Conservation (phyloP, 2,888 invertebrate genomes). For the Erpobdella octoculata region DNA sequence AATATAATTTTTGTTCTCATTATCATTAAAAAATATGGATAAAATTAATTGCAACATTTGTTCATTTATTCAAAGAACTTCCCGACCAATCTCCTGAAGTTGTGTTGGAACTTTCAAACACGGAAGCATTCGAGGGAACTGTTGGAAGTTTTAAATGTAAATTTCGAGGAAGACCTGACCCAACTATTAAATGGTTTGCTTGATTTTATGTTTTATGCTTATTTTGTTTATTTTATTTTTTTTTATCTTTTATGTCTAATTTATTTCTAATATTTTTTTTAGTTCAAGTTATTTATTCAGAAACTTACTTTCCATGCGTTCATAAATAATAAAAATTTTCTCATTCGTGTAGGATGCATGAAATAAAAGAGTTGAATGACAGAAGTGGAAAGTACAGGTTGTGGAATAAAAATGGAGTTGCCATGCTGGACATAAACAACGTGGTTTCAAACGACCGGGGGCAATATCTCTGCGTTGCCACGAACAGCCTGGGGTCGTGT, state of each 20-base stretch:
- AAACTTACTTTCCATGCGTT: too few species aligned
- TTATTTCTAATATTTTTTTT: not conserved
- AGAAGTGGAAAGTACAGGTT: slow-evolving; percentile 45
- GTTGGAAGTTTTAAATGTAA: slow-evolving; percentile 47
- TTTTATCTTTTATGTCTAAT: not conserved
- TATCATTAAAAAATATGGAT: too few species aligned
- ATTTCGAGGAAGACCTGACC: slow-evolving; percentile 48
- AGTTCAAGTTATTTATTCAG: too few species aligned
- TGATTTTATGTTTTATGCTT: too few species aligned
- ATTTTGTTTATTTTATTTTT: not conserved
- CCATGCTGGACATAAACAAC: slow-evolving; percentile 61
- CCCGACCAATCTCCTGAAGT: slow-evolving; percentile 61
- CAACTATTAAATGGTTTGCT: slow-evolving; percentile 47
- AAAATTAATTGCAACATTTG: not conserved
- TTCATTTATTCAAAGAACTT: slow-evolving; percentile 42
- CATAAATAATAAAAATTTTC: not conserved
- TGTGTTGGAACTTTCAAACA: slow-evolving; percentile 65
- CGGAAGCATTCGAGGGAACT: slow-evolving; percentile 47
- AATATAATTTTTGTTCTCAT: too few species aligned
- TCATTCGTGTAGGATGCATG: slow-evolving; percentile 51
- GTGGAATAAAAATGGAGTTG: slow-evolving; percentile 46
- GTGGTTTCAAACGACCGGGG: slow-evolving; percentile 47
- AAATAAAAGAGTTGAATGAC: slow-evolving; percentile 46
- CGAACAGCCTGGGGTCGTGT: slow-evolving; percentile 46
- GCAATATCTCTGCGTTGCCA: slow-evolving; percentile 43